These are phyloP conservation scores for Drosophila dunni DNA, from an alignment of 1,140 invertebrate species.

Conservation along the genomic window DNA sequence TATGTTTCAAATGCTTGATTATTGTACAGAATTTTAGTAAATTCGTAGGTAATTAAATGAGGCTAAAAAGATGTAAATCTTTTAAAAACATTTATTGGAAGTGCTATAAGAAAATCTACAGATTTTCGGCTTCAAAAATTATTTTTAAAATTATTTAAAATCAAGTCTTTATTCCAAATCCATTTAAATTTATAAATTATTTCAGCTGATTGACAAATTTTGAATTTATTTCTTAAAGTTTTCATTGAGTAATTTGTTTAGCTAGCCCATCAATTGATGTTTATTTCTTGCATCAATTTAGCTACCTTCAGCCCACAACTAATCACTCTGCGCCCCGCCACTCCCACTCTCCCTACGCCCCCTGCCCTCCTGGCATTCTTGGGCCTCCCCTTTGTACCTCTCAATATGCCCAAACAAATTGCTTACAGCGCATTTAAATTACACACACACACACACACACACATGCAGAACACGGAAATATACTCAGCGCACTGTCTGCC, in stretches of 20 bases:
- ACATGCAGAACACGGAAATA: slow-evolving; percentile 59
- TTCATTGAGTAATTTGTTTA: slow-evolving; percentile 16
- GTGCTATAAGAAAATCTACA: no score
- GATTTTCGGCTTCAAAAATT: no score
- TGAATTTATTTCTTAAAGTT: not conserved
- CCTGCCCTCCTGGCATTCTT: not conserved
- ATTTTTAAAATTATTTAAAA: no score
- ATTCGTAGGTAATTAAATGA: no score
- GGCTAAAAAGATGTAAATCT: no score
- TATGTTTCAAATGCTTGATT: no score
- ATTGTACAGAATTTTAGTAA: no score
- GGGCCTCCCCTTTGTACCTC: not conserved
- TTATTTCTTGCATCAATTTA: slow-evolving; percentile 30
- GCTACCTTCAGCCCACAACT: slow-evolving; percentile 15
- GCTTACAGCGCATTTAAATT: slow-evolving; percentile 64
- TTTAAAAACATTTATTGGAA: no score
- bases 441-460: slow-evolving; percentile 13
- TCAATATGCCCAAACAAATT: slow-evolving; percentile 64
- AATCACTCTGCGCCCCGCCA: slow-evolving; percentile 2
- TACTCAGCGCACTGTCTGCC: slow-evolving; percentile 40
- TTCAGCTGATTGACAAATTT: not conserved
- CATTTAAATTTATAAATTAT: no score
- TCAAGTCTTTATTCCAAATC: no score
- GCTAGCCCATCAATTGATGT: slow-evolving; percentile 16
- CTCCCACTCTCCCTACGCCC: not conserved